These are phyloP conservation scores for Corticium candelabrum DNA, from an alignment of 37 sponge, comb jelly and placozoan species.

Conservation along the genomic window DNA sequence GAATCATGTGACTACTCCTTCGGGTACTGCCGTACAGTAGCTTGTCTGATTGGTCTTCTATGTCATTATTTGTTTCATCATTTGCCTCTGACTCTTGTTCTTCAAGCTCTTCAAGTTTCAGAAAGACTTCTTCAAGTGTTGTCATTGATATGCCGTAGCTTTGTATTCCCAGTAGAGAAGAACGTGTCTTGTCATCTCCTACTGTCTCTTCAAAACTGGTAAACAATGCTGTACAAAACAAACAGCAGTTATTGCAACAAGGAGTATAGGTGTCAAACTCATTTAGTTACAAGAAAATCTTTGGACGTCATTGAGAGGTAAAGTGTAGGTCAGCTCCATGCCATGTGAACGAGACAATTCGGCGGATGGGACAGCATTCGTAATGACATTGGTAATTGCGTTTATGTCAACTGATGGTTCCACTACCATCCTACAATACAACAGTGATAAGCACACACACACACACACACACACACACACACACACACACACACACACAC, in stretches of 20 bases:
- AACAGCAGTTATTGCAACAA: background rate
- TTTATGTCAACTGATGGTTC: background rate
- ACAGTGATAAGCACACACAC: background rate
- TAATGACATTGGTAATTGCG: background rate
- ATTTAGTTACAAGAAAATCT: background rate
- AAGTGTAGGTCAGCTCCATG: background rate
- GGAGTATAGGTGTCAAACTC: background rate
- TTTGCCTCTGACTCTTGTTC: background rate
- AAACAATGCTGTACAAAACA: background rate
- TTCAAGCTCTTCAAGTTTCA: slow-evolving; percentile 2
- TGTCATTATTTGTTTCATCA: background rate
- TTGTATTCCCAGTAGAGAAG: slow-evolving; percentile 1
- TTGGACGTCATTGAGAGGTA: background rate
- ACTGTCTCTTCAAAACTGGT: background rate
- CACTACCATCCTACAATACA: background rate
- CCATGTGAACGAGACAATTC: background rate
- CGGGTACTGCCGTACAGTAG: too few species aligned
- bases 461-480: background rate
- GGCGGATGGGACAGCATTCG: background rate
- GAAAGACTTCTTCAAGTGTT: slow-evolving; percentile 8
- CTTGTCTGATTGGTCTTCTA: background rate
- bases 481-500: background rate
- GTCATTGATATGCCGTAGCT: slow-evolving; percentile 7
- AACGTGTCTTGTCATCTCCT: background rate
- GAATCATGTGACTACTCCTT: too few species aligned